Conservation (phyloP, 2,113 vertebrate species). For the Diadophis punctatus region DNA sequence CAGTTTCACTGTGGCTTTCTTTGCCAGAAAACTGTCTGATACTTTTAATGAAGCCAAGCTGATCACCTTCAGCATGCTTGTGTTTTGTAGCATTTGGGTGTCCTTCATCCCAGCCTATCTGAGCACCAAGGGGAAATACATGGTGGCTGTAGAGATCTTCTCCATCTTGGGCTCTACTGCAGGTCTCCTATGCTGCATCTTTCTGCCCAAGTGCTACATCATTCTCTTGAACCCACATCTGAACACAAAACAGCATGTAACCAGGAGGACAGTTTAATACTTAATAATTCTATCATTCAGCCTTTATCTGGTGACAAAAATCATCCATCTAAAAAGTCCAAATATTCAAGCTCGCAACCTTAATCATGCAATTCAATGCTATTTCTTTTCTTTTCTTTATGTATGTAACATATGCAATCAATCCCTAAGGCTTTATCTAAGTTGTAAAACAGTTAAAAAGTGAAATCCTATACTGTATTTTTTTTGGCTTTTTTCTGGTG, state of each 20-base stretch:
- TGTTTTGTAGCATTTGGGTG: not conserved
- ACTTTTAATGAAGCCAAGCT: not conserved
- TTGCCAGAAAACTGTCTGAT: not conserved
- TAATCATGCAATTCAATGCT: no score
- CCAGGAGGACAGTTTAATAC: not conserved
- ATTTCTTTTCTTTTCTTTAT: no score
- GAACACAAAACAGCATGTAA: not conserved
- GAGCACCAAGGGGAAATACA: not conserved
- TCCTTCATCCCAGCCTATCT: not conserved
- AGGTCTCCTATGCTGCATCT: not conserved
- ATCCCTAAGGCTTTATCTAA: no score
- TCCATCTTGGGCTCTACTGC: not conserved
- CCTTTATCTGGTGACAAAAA: not conserved
- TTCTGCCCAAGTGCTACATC: not conserved
- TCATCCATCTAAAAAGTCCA: no score
- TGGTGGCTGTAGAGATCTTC: not conserved
- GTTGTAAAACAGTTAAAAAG: no score
- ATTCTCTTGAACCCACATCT: not conserved
- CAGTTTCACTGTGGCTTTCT: not conserved
- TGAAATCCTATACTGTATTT: no score
- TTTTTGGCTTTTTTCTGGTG: no score
- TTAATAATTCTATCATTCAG: not conserved
- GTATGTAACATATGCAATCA: no score
- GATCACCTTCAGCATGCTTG: not conserved
- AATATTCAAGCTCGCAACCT: no score